Conservation (phyloP, 1,140 invertebrate genomes). For the Tetragonula clypearis region DNA sequence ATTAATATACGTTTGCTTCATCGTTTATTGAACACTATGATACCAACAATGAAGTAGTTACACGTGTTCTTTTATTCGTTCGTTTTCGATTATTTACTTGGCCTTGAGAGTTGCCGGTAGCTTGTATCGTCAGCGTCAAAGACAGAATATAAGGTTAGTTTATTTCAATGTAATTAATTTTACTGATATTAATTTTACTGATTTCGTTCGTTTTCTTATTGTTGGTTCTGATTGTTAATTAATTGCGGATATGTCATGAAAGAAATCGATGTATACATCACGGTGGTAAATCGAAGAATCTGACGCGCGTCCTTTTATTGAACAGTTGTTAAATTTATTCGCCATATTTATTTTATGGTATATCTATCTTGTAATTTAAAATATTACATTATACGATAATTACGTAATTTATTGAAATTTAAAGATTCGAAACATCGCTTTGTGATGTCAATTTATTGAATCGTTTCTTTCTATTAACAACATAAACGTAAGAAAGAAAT, state of each 20-base stretch:
- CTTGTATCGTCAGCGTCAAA: background rate
- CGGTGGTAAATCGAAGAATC: no score
- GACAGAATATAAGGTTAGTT: background rate
- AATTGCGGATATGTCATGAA: background rate
- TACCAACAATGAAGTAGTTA: background rate
- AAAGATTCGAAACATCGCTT: background rate
- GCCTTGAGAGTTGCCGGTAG: background rate
- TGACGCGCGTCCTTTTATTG: no score
- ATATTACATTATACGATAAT: background rate
- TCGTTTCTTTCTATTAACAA: background rate
- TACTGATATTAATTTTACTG: background rate
- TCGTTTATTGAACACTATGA: background rate
- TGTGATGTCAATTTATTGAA: background rate
- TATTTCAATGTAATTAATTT: background rate
- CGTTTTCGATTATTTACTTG: background rate
- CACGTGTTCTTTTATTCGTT: background rate
- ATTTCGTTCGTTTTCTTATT: background rate
- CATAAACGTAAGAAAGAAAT: no score
- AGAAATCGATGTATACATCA: background rate
- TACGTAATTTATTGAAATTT: background rate
- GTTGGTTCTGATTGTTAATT: background rate
- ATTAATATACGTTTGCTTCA: background rate
- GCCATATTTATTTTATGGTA: background rate
- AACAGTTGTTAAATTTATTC: no score
- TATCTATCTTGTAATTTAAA: background rate